Evolutionary conservation across 2,113 vertebrate genomes (phyloP).

Genomic region (Fukomys damarensis): DNA sequence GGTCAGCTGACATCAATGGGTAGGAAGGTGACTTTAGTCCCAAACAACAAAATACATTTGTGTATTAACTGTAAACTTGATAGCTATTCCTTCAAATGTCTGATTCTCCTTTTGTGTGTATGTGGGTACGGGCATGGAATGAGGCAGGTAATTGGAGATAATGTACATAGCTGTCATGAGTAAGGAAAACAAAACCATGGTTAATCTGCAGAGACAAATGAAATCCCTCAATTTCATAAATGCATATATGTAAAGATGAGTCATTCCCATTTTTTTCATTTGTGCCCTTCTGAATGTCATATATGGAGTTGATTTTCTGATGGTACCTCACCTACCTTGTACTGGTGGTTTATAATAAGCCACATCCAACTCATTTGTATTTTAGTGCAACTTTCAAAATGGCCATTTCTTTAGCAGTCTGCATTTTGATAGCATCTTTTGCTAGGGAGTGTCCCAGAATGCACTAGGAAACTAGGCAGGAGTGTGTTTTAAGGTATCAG

Average conservation of each 20-base stretch:
- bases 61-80: not conserved
- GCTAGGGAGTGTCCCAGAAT: not conserved
- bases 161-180: not conserved
- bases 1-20: not conserved
- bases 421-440: not conserved
- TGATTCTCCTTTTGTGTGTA: not conserved
- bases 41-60: not conserved
- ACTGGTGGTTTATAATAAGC: not conserved
- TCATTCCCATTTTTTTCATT: not conserved
- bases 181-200: not conserved
- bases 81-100: not conserved
- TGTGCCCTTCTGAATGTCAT: not conserved
- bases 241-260: not conserved
- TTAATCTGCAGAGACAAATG: conserved; percentile 6
- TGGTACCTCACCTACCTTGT: not conserved
- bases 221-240: not conserved
- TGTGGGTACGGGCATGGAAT: not conserved
- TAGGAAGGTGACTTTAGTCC: not conserved
- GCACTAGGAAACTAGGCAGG: not conserved
- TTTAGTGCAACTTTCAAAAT: not conserved
- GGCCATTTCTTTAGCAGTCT: not conserved
- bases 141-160: not conserved
- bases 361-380: not conserved
- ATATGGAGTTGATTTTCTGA: not conserved
- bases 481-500: not conserved